Base-by-base conservation (phyloP, 2,888 invertebrate genomes). In the Eledona agricola region DNA sequence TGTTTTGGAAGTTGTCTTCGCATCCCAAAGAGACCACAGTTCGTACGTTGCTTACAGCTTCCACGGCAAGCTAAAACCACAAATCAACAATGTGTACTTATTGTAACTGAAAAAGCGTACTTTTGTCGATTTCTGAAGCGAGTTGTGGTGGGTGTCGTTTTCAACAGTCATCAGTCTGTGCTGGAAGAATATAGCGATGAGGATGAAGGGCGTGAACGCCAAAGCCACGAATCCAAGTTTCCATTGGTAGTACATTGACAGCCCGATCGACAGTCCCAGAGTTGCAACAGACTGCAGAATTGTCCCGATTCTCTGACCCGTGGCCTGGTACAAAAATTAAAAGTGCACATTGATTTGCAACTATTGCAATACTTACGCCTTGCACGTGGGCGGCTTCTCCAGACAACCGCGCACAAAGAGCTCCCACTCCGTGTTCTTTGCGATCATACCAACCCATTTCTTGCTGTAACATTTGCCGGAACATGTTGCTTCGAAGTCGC, bases 301-400 rank as follows among this genome's bases (percentile, higher is more conserved):
- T 10, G 87, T 87, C 3, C 90, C 90, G 43, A 91, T 83, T 54
- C 90, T 82, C 76, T 88, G 89, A 7, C 90, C 91, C 1, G 90
- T 89, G 2, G 89, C 89, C 89, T 89, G 67, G n/a, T n/a, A n/a
- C n/a, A 17, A 73, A 66, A 35, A 25, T 23, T 25, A 20, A 16
- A 7, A 32, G 6, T 16, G 16, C 6, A 16, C 4, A 16, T 32
- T 4, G 5, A 25, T 2, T 23, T 4, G 26, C 7, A 29, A n/a
- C n/a, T n/a, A n/a, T n/a, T n/a, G n/a, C n/a, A 28, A 9, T 20
- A 67, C 75, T 79, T 78, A 90, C 90, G 64, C 90, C 91, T 79
- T 91, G 90, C 0, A 91, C 87, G 42, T 84, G 82, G 0, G 90
- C 83, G 1, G 90, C 87, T 76, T 91, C 91, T 1, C 87, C 86